Percentiles rank a stretch among this genome's conserved stretches.
phyloP scores from a whole-genome alignment of 2,888 invertebrate genomes.

The Sinodicranocentrus sp. region DNA sequence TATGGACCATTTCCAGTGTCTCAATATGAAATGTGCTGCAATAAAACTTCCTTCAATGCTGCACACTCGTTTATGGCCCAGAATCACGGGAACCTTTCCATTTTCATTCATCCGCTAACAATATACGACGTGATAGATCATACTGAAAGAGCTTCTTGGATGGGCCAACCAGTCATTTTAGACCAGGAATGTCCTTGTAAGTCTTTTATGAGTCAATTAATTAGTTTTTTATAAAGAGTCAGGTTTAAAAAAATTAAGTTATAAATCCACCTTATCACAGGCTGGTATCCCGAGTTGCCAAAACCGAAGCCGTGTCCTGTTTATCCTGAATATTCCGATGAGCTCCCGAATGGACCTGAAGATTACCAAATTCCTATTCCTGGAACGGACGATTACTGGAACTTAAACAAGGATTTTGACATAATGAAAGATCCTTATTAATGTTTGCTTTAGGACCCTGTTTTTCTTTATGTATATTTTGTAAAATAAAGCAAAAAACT shows the following conservation, averaged over 20 bases:
- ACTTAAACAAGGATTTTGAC: slow-evolving; percentile 53
- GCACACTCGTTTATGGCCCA: slow-evolving; percentile 60
- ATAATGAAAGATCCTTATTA: slow-evolving; percentile 52
- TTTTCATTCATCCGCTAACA: slow-evolving; percentile 72
- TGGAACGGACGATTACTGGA: slow-evolving; percentile 73
- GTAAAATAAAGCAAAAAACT: too few relatives aligned
- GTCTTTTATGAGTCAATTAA: neutral
- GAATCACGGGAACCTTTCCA: slow-evolving; percentile 72
- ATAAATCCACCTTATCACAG: too few relatives aligned
- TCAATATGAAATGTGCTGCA: slow-evolving; percentile 74
- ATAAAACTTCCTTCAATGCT: slow-evolving; percentile 56
- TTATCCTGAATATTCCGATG: slow-evolving; percentile 65
- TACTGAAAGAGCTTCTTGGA: slow-evolving; percentile 62
- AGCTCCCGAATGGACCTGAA: slow-evolving; percentile 44
- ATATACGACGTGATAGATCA: slow-evolving; percentile 71
- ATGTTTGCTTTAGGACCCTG: too few relatives aligned
- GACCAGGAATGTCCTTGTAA: slow-evolving; percentile 67
- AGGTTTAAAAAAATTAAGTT: too few relatives aligned
- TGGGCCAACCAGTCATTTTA: slow-evolving; percentile 70
- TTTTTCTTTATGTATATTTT: too few relatives aligned
- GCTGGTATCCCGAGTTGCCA: slow-evolving; percentile 58
- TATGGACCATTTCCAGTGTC: slow-evolving; percentile 64
- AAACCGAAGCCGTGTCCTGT: slow-evolving; percentile 62
- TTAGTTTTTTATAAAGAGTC: too few relatives aligned
- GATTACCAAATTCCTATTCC: slow-evolving; percentile 57